Conservation (phyloP, 2,113 vertebrate genomes). For the Cercocebus atys region DNA sequence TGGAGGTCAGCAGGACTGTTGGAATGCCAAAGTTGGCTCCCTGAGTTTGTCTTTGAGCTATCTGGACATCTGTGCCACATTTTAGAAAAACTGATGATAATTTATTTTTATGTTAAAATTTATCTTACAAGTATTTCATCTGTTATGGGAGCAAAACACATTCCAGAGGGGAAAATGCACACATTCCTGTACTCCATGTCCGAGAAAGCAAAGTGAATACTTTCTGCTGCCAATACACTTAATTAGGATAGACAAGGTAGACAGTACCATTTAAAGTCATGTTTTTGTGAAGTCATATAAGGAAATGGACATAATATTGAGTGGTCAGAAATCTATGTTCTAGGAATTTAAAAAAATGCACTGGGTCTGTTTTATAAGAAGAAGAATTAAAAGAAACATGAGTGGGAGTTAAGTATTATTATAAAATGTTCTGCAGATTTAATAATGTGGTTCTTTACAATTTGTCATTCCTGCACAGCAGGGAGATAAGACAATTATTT, state of each 20-base stretch:
- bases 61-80: background rate
- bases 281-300: constrained; percentile 46
- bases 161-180: constrained; percentile 21
- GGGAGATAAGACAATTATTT: background rate
- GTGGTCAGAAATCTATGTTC: constrained; percentile 26
- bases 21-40: background rate
- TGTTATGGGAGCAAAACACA: constrained; percentile 26
- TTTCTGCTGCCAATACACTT: background rate
- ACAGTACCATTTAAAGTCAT: constrained; percentile 47
- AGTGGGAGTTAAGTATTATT: background rate
- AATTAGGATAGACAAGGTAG: constrained; percentile 17
- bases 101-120: constrained; percentile 18
- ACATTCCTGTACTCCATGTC: background rate
- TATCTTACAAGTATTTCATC: constrained; percentile 29
- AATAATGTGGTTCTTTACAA: constrained; percentile 16
- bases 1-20: background rate
- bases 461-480: background rate
- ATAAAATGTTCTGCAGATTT: background rate
- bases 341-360: background rate
- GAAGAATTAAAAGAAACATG: constrained; percentile 36
- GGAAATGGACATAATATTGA: constrained; percentile 37
- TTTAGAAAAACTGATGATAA: background rate
- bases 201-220: constrained; percentile 7
- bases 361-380: constrained; percentile 30
- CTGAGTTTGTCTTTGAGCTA: background rate